Evolutionary conservation across 2,888 invertebrate genomes (phyloP).

Genomic region (Metallyticus violacea): DNA sequence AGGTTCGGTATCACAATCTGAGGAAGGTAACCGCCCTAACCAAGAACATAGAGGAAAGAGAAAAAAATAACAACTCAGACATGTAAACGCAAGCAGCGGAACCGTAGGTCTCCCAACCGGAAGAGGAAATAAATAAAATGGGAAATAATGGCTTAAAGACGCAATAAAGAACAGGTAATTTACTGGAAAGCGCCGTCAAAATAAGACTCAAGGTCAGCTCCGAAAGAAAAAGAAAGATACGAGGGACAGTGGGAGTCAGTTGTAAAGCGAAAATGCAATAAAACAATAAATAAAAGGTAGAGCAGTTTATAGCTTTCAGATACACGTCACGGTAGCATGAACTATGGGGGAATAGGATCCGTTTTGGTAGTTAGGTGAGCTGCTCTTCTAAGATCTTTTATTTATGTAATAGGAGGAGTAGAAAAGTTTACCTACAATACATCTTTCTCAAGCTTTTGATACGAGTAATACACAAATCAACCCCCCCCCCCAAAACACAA

Average conservation of each 20-base stretch:
- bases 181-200: not conserved
- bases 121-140: not conserved
- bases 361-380: too few species aligned
- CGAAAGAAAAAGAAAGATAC: too few species aligned
- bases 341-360: too few species aligned
- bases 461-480: too few species aligned
- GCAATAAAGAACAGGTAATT: not conserved
- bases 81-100: not conserved
- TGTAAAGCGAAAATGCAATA: not conserved
- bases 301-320: too few species aligned
- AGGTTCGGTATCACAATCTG: not conserved
- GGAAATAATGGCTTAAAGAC: not conserved
- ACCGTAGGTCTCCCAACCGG: not conserved
- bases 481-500: too few species aligned
- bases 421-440: too few species aligned
- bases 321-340: too few species aligned
- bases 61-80: not conserved
- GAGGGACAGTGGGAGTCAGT: not conserved
- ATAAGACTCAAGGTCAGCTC: not conserved
- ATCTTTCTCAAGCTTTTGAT: too few species aligned
- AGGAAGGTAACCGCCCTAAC: not conserved
- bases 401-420: too few species aligned
- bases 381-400: too few species aligned
- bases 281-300: not conserved
- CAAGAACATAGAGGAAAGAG: not conserved